Percentiles rank a stretch among this genome's conserved stretches.
These are phyloP conservation scores for Colinus virginianus DNA, from an alignment of 2,113 vertebrate species.

Conservation along the genomic window DNA sequence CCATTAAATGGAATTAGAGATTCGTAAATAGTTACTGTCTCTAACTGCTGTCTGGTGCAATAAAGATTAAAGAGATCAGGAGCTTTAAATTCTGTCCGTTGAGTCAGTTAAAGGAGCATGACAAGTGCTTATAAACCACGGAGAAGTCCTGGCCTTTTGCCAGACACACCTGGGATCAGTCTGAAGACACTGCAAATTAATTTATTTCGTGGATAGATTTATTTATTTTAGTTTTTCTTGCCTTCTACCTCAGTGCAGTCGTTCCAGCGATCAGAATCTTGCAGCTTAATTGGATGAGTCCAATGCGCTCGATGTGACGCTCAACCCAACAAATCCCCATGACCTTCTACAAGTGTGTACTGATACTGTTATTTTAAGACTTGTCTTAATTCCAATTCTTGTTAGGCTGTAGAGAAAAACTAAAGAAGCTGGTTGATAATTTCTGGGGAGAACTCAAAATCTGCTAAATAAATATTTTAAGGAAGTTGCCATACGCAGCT, in stretches of 20 bases:
- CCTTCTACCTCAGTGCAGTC: neutral
- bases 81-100: slow-evolving; percentile 35
- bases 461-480: neutral
- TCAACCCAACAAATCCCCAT: neutral
- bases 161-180: neutral
- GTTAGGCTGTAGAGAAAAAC: neutral
- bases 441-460: neutral
- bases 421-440: neutral
- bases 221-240: neutral
- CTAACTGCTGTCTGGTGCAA: slow-evolving; percentile 57
- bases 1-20: slow-evolving; percentile 76
- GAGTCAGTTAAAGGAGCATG: neutral
- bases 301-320: neutral
- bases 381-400: slow-evolving; percentile 3
- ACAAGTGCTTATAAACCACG: neutral
- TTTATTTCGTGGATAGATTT: neutral
- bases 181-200: neutral
- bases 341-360: neutral
- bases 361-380: slow-evolving; percentile 34
- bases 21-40: slow-evolving; percentile 73
- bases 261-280: neutral
- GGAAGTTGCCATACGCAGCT: neutral
- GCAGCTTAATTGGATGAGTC: slow-evolving; percentile 26
- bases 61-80: slow-evolving; percentile 66
- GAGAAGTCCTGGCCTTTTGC: neutral